Conservation (phyloP, 1,140 invertebrate species). For the Drosophila auraria region DNA sequence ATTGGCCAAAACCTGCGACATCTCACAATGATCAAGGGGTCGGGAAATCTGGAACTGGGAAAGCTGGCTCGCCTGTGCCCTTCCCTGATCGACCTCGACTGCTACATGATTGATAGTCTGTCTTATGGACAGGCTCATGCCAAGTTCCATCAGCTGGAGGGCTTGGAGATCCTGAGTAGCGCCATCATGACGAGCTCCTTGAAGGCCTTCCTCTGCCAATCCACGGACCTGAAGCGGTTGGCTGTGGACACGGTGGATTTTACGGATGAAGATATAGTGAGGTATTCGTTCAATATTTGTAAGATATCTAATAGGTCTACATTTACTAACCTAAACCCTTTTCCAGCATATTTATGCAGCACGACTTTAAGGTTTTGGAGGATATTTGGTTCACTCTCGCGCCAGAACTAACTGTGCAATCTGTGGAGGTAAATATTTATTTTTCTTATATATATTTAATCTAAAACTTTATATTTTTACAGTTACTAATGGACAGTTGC, state of each 20-base stretch:
- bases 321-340: conserved; percentile 17
- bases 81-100: conserved; percentile 87
- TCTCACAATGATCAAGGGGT: conserved; percentile 88
- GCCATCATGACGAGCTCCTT: conserved; percentile 86
- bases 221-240: conserved; percentile 87
- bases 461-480: not conserved
- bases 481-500: conserved; percentile 87
- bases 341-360: conserved; percentile 86
- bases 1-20: conserved; percentile 87
- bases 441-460: not conserved
- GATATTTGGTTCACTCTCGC: conserved; percentile 89
- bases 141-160: conserved; percentile 87
- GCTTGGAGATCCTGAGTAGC: conserved; percentile 88
- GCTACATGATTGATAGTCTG: conserved; percentile 87
- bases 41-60: conserved; percentile 87
- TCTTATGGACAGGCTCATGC: conserved; percentile 86
- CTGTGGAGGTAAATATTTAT: conserved; percentile 86
- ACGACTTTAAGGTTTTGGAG: conserved; percentile 87
- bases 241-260: conserved; percentile 86
- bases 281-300: conserved; percentile 64
- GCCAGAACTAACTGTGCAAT: conserved; percentile 86
- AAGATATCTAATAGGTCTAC: not conserved
- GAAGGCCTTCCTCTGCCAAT: conserved; percentile 87
- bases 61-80: conserved; percentile 87
- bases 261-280: conserved; percentile 87